phyloP scores from a whole-genome alignment of 53 echinoderm and acorn worm species.

The Pentamera pediparva region DNA sequence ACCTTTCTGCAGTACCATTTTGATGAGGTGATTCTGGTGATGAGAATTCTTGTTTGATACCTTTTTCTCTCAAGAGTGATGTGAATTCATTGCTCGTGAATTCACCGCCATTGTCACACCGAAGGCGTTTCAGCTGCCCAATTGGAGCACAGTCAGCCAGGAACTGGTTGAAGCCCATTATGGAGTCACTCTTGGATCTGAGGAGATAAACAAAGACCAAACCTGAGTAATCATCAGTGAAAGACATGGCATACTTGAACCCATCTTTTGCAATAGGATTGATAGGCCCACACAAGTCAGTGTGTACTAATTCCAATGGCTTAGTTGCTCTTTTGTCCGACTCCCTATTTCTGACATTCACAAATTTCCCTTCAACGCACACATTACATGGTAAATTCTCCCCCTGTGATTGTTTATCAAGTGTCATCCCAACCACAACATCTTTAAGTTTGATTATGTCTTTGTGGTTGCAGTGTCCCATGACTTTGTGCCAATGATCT shows the following conservation, averaged over 20 bases:
- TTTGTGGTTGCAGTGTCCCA: slow-evolving; percentile 25
- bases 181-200: slow-evolving; percentile 37
- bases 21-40: slow-evolving; percentile 31
- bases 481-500: neutral
- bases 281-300: slow-evolving; percentile 31
- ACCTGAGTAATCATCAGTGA: slow-evolving; percentile 35
- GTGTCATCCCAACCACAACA: slow-evolving; percentile 15
- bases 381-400: slow-evolving; percentile 6
- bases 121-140: slow-evolving; percentile 24
- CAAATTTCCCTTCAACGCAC: slow-evolving; percentile 22
- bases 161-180: slow-evolving; percentile 20
- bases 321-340: neutral
- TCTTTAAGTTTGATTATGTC: slow-evolving; percentile 28
- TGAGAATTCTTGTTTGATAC: slow-evolving; percentile 33
- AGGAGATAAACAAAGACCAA: slow-evolving; percentile 38
- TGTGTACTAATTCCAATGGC: slow-evolving; percentile 13
- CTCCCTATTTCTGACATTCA: slow-evolving; percentile 3
- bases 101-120: slow-evolving; percentile 46
- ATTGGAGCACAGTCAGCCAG: slow-evolving; percentile 32
- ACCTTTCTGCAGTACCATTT: slow-evolving; percentile 38
- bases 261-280: slow-evolving; percentile 22
- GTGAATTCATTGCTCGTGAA: slow-evolving; percentile 27
- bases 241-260: slow-evolving; percentile 31
- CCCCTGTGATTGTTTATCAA: neutral
- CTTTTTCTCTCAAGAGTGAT: slow-evolving; percentile 5